phyloP scores from a whole-genome alignment of 1,140 invertebrate genomes.

The Saxidomus purpurata region DNA sequence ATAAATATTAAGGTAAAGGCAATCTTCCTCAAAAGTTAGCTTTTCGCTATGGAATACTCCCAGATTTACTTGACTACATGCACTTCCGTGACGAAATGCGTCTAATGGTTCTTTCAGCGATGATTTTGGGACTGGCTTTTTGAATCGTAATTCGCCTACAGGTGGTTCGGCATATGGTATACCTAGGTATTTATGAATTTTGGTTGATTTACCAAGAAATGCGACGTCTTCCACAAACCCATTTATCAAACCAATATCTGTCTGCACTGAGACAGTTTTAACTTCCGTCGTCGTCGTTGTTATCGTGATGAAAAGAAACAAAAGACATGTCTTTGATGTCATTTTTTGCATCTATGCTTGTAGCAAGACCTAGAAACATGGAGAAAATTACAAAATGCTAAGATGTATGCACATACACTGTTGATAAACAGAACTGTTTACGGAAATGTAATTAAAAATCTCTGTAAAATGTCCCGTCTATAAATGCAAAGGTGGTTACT shows the following conservation, averaged over 20 bases:
- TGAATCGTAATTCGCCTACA: constrained; percentile 10
- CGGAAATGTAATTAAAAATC: too few relatives aligned
- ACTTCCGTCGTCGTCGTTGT: neutral
- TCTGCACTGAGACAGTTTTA: neutral
- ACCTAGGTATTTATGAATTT: neutral
- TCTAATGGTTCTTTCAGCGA: neutral
- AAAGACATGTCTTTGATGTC: too few relatives aligned
- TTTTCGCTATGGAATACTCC: neutral
- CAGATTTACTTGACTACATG: neutral
- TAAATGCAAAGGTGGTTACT: too few relatives aligned
- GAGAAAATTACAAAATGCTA: too few relatives aligned
- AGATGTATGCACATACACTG: too few relatives aligned
- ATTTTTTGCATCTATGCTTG: too few relatives aligned
- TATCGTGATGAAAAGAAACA: too few relatives aligned
- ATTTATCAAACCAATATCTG: constrained; percentile 74
- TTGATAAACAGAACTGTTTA: too few relatives aligned
- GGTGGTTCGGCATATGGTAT: constrained; percentile 47
- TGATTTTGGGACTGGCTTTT: neutral
- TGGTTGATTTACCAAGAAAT: constrained; percentile 79
- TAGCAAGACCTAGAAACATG: too few relatives aligned
- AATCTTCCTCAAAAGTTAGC: constrained; percentile 91
- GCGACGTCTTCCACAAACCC: constrained; percentile 88
- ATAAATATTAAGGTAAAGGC: constrained; percentile 96
- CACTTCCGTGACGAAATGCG: neutral
- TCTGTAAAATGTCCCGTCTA: too few relatives aligned